phyloP scores from a whole-genome alignment of 1,140 invertebrate species.

The Vanessa tameamea region DNA sequence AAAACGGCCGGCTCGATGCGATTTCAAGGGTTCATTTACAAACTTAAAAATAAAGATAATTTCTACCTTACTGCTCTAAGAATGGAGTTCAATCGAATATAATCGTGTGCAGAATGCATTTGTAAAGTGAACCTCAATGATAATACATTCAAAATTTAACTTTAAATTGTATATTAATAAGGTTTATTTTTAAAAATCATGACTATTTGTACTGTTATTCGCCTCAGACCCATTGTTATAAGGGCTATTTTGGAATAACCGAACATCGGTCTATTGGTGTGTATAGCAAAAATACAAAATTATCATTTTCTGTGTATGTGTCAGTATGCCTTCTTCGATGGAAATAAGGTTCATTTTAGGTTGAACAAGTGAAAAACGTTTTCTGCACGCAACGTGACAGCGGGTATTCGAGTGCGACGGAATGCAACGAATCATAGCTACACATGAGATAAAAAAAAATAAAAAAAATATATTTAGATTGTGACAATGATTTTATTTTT shows the following conservation, averaged over 20 bases:
- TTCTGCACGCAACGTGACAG: conserved; percentile 51
- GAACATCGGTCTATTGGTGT: conserved; percentile 25
- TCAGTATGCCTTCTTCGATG: conserved; percentile 18
- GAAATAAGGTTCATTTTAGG: conserved; percentile 38
- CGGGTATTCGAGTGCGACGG: conserved; percentile 64
- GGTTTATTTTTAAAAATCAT: conserved; percentile 4
- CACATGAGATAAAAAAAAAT: conserved; percentile 4
- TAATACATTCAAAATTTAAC: conserved; percentile 1
- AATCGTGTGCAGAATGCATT: conserved; percentile 4
- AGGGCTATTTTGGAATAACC: conserved; percentile 39
- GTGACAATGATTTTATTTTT: neutral
- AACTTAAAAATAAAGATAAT: neutral
- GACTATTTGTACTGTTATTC: conserved; percentile 23
- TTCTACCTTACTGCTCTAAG: neutral
- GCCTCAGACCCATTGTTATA: conserved; percentile 27
- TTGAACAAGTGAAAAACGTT: neutral
- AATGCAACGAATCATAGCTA: conserved; percentile 29
- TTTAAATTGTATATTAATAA: neutral
- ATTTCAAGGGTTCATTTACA: conserved; percentile 32
- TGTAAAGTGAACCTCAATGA: conserved; percentile 6
- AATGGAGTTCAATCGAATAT: conserved; percentile 17
- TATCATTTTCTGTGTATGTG: conserved; percentile 13
- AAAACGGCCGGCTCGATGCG: conserved; percentile 28
- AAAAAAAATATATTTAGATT: neutral
- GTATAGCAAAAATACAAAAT: conserved; percentile 20